Conservation (phyloP, 92 coral and sea anemone genomes). For the Epizoanthus rinbou region DNA sequence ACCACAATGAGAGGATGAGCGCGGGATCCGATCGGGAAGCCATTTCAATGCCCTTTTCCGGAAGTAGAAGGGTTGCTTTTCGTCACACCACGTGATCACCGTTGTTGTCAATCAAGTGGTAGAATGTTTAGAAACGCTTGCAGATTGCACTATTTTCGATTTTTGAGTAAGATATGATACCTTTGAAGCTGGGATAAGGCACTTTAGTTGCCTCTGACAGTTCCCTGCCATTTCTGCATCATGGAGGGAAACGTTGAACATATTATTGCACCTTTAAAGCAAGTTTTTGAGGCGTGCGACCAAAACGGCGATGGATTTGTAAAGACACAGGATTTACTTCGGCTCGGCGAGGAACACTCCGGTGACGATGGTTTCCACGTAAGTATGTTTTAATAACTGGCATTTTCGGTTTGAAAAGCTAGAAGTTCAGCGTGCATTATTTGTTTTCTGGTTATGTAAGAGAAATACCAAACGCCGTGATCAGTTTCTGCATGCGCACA, state of each 20-base stretch:
- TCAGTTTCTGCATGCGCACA: background rate
- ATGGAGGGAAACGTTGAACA: constrained; percentile 61
- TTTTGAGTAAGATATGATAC: constrained; percentile 54
- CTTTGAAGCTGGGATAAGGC: constrained; percentile 50
- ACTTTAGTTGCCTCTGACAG: constrained; percentile 40
- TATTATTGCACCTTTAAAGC: constrained; percentile 74
- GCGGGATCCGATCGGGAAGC: too few species aligned
- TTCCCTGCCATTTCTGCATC: background rate
- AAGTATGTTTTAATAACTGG: constrained; percentile 6
- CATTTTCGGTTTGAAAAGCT: constrained; percentile 5
- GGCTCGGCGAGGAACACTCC: constrained; percentile 85
- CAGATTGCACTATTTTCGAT: constrained; percentile 40
- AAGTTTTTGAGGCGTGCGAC: constrained; percentile 95
- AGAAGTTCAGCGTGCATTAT: background rate
- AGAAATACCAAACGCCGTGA: background rate
- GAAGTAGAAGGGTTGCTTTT: background rate
- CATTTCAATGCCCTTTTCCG: background rate
- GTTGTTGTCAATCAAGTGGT: constrained; percentile 70
- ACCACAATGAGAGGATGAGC: too few species aligned
- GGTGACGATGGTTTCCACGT: constrained; percentile 83
- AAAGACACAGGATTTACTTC: constrained; percentile 93
- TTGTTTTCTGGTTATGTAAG: background rate
- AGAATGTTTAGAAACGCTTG: constrained; percentile 54
- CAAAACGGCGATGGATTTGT: constrained; percentile 99
- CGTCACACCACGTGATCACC: constrained; percentile 69